phyloP scores from a whole-genome alignment of 2,797 vertebrate species.

The Spinus olivaceus region DNA sequence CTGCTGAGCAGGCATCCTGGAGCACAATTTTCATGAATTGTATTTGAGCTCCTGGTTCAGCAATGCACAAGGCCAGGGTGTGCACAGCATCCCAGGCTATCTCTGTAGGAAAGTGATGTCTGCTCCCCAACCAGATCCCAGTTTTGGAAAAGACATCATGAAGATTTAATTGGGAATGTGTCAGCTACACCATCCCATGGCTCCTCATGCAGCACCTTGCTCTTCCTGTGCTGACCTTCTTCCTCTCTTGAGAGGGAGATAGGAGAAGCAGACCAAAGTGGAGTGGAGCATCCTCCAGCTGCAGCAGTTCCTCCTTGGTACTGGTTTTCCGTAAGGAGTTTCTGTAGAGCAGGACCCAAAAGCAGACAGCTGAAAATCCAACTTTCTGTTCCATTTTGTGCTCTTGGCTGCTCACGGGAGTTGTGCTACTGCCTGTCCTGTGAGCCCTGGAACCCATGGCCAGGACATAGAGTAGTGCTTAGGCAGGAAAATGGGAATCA shows the following conservation, averaged over 20 bases:
- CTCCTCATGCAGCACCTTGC: background rate
- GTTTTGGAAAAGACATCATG: background rate
- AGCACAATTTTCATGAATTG: background rate
- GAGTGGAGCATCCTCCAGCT: background rate
- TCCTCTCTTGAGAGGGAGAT: background rate
- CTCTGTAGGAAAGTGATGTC: background rate
- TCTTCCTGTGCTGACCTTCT: background rate
- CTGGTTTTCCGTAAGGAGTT: background rate
- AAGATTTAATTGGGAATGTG: background rate
- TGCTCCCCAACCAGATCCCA: background rate
- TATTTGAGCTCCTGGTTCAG: background rate
- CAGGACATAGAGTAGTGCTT: background rate
- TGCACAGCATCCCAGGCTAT: background rate
- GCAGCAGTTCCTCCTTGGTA: background rate
- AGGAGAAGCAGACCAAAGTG: background rate
- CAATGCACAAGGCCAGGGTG: accelerated
- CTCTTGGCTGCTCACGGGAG: background rate
- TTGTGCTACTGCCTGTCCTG: background rate
- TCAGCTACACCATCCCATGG: background rate
- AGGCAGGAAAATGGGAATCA: background rate
- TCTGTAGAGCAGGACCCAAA: background rate
- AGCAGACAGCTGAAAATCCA: background rate
- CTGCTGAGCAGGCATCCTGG: background rate
- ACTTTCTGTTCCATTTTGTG: background rate
- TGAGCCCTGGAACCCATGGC: background rate